These are phyloP conservation scores for Pardosa pseudoannulata DNA, from an alignment of 2,888 invertebrate species.

Conservation along the genomic window DNA sequence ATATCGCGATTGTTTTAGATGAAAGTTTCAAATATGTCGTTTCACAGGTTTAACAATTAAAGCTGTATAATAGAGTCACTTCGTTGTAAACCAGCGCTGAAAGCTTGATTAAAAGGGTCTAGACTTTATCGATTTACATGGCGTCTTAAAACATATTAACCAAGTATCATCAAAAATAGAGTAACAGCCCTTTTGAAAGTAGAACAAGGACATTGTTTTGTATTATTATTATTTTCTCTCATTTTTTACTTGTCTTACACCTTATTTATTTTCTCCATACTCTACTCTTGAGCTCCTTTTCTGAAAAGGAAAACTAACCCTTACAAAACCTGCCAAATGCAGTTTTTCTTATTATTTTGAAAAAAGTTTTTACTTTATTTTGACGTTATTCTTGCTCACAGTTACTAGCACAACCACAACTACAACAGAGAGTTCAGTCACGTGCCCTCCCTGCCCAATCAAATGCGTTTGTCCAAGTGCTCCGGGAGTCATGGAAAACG, in stretches of 20 bases:
- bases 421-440: constrained; percentile 24
- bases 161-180: not conserved
- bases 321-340: not conserved
- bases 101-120: not conserved
- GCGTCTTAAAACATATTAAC: not conserved
- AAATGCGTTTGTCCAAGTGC: constrained; percentile 63
- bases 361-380: constrained; percentile 49
- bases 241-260: too few species aligned
- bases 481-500: constrained; percentile 46
- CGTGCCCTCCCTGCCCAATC: constrained; percentile 68
- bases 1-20: too few species aligned
- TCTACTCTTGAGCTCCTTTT: too few species aligned
- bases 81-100: not conserved
- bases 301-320: not conserved
- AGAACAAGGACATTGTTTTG: too few species aligned
- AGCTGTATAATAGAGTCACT: not conserved
- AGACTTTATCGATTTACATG: constrained; percentile 1
- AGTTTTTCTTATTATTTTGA: constrained; percentile 49
- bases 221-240: too few species aligned
- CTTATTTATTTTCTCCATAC: not conserved
- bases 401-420: constrained; percentile 38
- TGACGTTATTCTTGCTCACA: constrained; percentile 23
- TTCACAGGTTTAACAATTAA: not conserved
- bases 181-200: not conserved
- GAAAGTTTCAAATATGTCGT: too few species aligned